A percentile compares a stretch with the other conserved stretches of the same genome.
phyloP scores from a whole-genome alignment of 2,888 invertebrate genomes.

The Cryptops parisi region DNA sequence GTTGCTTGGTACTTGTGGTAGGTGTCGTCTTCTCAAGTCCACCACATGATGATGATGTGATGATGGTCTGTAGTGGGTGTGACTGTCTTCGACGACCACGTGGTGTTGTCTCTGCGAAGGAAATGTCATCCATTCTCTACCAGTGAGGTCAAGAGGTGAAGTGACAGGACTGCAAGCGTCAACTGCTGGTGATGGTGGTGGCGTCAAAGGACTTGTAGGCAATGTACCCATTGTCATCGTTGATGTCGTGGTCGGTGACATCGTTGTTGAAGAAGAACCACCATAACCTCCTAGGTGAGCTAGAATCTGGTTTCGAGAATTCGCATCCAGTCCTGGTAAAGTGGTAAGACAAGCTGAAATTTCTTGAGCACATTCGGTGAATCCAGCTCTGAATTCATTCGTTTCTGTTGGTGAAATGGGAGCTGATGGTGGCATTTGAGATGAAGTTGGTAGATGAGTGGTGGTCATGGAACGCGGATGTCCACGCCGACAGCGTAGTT shows the following conservation, averaged over 20 bases:
- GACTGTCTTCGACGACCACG: too few relatives aligned
- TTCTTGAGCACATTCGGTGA: conserved; percentile 76
- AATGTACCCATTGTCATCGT: background rate
- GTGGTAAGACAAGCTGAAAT: conserved; percentile 70
- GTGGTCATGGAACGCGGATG: conserved; percentile 48
- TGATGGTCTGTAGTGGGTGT: too few relatives aligned
- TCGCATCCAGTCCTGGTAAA: conserved; percentile 69
- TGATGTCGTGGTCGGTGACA: too few relatives aligned
- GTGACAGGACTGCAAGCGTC: background rate
- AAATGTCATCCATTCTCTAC: background rate
- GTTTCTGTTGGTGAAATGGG: background rate
- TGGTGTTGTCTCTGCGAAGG: too few relatives aligned
- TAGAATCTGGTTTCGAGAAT: conserved; percentile 72
- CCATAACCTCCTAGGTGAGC: conserved; percentile 66
- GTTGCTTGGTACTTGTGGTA: too few relatives aligned
- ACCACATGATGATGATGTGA: too few relatives aligned
- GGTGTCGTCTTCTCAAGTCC: too few relatives aligned
- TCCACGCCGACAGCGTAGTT: conserved; percentile 43
- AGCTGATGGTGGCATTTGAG: background rate
- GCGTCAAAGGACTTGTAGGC: background rate
- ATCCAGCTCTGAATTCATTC: conserved; percentile 55
- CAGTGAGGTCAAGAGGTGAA: conserved; percentile 4
- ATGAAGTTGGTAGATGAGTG: too few relatives aligned
- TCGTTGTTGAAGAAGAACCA: background rate
- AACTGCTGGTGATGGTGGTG: conserved; percentile 4